phyloP scores from a whole-genome alignment of 2,888 invertebrate genomes.

The Seira musarum region DNA sequence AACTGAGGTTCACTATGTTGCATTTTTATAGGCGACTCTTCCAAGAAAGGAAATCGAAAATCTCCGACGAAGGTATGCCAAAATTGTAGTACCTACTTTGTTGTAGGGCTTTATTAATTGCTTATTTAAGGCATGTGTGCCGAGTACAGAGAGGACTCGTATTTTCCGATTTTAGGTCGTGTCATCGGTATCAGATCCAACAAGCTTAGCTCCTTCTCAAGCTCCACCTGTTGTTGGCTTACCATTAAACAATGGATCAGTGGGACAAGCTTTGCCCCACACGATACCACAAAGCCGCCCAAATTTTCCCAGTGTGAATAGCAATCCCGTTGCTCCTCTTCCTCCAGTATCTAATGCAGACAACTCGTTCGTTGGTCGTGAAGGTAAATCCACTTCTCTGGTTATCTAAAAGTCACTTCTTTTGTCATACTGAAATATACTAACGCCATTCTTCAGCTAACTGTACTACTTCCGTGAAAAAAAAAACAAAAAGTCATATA shows the following conservation, averaged over 20 bases:
- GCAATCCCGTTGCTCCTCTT: constrained; percentile 33
- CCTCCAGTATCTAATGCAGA: constrained; percentile 47
- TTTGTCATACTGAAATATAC: neutral
- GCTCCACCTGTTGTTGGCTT: constrained; percentile 38
- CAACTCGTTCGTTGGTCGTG: constrained; percentile 52
- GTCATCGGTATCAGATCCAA: constrained; percentile 32
- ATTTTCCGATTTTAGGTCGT: constrained; percentile 49
- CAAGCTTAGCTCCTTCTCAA: constrained; percentile 30
- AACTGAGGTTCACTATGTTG: constrained; percentile 29
- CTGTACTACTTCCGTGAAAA: neutral
- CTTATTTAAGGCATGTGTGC: constrained; percentile 3
- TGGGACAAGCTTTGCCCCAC: constrained; percentile 46
- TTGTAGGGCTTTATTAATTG: constrained; percentile 16
- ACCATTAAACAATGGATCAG: constrained; percentile 61
- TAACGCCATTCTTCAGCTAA: neutral
- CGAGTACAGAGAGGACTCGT: constrained; percentile 4
- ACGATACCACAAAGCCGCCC: constrained; percentile 31
- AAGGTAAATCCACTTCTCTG: constrained; percentile 44
- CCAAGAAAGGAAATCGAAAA: constrained; percentile 68
- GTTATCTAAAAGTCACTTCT: constrained; percentile 6
- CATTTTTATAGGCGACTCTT: constrained; percentile 65
- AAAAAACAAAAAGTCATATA: neutral
- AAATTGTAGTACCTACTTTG: neutral
- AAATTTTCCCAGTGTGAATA: constrained; percentile 54
- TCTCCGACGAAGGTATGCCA: constrained; percentile 68